Evolutionary conservation across 1,140 invertebrate species (phyloP), one percentile per base, ranked within the genome.

Genomic region (Papilio xuthus): DNA sequence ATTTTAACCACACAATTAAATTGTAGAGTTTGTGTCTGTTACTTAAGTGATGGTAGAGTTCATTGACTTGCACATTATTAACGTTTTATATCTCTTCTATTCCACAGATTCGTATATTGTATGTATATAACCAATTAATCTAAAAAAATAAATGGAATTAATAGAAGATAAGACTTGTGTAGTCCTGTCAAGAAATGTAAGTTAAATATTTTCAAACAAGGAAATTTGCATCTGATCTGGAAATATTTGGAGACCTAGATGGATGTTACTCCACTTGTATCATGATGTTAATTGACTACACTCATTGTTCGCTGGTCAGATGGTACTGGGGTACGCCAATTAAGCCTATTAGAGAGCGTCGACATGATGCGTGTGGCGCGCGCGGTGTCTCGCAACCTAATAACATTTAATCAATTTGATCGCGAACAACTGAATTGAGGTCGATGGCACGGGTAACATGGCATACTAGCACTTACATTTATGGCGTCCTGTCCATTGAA

Each of bases 401-500:
- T 90, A 92, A 83, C 85, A 82, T 83, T 87, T 85, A 88, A 90
- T 91, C 89, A 89, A 90, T 89, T 89, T 86, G 85, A 86, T 90
- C 86, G 86, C 84, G 81, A 81, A 81, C 83, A 79, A 83, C 82
- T 85, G 80, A 82, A 75, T 82, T 50, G 81, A 78, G 89, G 89
- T 89, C 88, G 81, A 81, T 90, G 87, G 88, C 90, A 84, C 41
- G 18, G 44, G 13, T 20, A 60, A 53, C 75, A 71, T 76, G 42
- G 63, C 9, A 32, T 72, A 42, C 41, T 32, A 53, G 50, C n/a
- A 53, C 50, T 53, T 47, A 47, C 44, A 47, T 47, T 13, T 53
- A 15, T 53, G 2, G 0, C 4, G 18, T n/a, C 2, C 6, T 20
- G 18, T 53, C 4, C n/a, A 20, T 53, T 9, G 20, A 8, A 53